Evolutionary conservation across 1,140 invertebrate species (phyloP).

Genomic region (Cepaea nemoralis): DNA sequence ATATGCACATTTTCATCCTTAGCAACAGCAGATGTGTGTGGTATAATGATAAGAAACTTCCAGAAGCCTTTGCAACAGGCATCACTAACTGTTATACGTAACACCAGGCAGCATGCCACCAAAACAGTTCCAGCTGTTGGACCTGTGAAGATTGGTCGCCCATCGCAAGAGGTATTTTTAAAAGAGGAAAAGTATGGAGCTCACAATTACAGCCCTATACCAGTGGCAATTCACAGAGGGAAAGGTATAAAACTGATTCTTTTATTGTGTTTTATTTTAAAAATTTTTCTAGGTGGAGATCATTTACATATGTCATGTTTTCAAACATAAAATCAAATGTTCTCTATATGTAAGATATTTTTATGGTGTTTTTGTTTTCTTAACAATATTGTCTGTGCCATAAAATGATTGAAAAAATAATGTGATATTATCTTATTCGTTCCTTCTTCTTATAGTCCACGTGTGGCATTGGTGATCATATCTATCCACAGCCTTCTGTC

Average conservation of each 20-base stretch:
- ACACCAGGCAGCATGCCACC: slow-evolving; percentile 30
- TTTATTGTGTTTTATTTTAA: neutral
- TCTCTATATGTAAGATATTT: too few relatives aligned
- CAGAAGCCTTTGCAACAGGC: slow-evolving; percentile 33
- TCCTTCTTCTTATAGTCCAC: too few relatives aligned
- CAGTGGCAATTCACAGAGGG: slow-evolving; percentile 87
- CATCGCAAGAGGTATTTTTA: slow-evolving; percentile 75
- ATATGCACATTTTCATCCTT: neutral
- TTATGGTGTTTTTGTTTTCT: too few relatives aligned
- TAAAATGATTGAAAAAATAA: too few relatives aligned
- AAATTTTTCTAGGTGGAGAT: too few relatives aligned
- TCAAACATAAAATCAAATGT: too few relatives aligned
- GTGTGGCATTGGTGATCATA: too few relatives aligned
- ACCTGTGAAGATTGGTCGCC: slow-evolving; percentile 49
- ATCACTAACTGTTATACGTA: slow-evolving; percentile 8
- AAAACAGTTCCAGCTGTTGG: slow-evolving; percentile 41
- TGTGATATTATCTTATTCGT: too few relatives aligned
- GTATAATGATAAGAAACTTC: slow-evolving; percentile 41
- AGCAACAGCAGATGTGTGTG: neutral
- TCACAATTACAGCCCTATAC: slow-evolving; percentile 97
- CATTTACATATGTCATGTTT: too few relatives aligned
- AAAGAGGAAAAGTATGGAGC: slow-evolving; percentile 91
- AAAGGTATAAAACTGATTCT: slow-evolving; percentile 77
- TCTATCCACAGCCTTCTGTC: too few relatives aligned
- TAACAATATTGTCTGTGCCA: too few relatives aligned